Evolutionary conservation across 2,113 vertebrate species (phyloP), one percentile per base, ranked within the genome.

Genomic region (Protobothrops mucrosquamatus): DNA sequence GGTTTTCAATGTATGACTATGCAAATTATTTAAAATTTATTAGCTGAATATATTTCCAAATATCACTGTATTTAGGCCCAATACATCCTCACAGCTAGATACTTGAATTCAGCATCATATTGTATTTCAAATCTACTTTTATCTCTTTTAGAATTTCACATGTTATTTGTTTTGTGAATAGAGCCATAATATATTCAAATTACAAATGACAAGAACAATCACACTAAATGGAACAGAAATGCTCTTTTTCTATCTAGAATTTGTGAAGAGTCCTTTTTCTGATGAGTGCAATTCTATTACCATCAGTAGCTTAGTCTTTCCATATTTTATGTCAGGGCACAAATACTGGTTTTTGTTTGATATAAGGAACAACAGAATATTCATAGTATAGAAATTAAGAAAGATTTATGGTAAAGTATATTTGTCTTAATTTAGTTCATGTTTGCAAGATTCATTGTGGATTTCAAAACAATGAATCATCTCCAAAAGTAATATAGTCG

Each of bases 121-220:
- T 89, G 51, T 39, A 57, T 93, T 85, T 89, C 69, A 89, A 51
- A 46, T 51, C 22, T 89, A 43, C 59, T 57, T 81, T 93, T 93
- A 85, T 89, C 54, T 52, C 55, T 29, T 89, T 89, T 59, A 54
- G 59, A 88, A 88, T 74, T 22, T 91, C 52, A 69, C 57, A 85
- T n/a, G 92, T 91, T 91, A 88, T 74, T 87, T 88, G 61, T 93
- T 93, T 93, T 93, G 39, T 93, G 93, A 93, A 91, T 93, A 86
- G 52, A 52, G 39, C 74, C 86, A 88, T 91, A 91, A 88, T 88
- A 91, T 91, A 91, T 91, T 93, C 86, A 93, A 91, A 93, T 91
- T 90, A 39, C 61, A 91, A 87, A 56, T 87, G 20, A 39, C 74
- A 87, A 89, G 61, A 89, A 85, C 87, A 88, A 93, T 93, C 93